Conservation (phyloP, 2,888 invertebrate genomes). For the Sabellastarte sp. region DNA sequence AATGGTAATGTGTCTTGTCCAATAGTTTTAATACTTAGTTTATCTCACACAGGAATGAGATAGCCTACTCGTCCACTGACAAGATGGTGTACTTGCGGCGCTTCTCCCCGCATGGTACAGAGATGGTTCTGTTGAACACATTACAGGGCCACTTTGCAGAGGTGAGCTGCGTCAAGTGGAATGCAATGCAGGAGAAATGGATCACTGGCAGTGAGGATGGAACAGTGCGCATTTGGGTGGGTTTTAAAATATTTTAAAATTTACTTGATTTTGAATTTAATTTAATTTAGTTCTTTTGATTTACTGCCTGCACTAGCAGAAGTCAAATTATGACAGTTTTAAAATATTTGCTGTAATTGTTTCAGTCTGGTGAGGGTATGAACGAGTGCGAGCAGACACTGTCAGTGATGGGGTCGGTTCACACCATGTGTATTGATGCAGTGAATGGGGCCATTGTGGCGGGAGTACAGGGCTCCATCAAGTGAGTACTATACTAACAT, state of each 20-base stretch:
- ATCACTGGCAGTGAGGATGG: conserved; percentile 58
- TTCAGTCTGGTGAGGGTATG: conserved; percentile 47
- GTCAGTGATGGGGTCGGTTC: conserved; percentile 44
- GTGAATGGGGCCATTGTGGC: conserved; percentile 52
- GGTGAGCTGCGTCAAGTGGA: conserved; percentile 55
- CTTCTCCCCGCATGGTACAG: conserved; percentile 47
- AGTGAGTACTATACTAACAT: conserved; percentile 26
- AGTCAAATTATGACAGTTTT: too few species aligned
- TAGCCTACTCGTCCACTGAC: conserved; percentile 57
- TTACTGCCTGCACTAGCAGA: too few species aligned
- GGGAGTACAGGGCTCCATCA: conserved; percentile 51
- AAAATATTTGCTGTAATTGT: too few species aligned
- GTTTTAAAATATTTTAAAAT: too few species aligned
- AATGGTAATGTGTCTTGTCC: too few species aligned
- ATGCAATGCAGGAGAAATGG: conserved; percentile 47
- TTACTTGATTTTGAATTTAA: too few species aligned
- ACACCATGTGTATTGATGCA: conserved; percentile 50
- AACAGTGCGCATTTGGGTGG: conserved; percentile 57
- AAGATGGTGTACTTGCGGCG: conserved; percentile 58
- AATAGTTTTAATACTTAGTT: too few species aligned
- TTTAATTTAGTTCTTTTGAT: too few species aligned
- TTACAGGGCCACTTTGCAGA: conserved; percentile 54
- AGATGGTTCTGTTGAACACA: conserved; percentile 55
- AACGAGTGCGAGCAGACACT: conserved; percentile 56
- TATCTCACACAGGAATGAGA: too few species aligned